phyloP scores from a whole-genome alignment of 2,113 vertebrate species.

The Chamaea fasciata region DNA sequence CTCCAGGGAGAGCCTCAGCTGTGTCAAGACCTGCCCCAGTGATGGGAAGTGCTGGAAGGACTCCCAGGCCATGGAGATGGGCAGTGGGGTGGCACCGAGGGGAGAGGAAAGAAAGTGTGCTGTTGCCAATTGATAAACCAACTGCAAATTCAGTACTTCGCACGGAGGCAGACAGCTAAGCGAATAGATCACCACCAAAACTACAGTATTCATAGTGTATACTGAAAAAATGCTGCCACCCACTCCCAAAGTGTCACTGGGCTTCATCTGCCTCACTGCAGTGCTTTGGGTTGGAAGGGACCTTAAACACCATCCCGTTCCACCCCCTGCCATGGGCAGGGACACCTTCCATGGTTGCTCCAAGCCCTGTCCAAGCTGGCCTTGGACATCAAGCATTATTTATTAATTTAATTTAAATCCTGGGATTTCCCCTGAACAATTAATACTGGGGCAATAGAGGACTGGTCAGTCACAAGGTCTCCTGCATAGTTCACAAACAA shows the following conservation, averaged over 20 bases:
- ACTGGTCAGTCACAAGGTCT: neutral
- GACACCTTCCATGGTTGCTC: neutral
- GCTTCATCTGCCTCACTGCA: neutral
- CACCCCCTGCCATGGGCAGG: neutral
- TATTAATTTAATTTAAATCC: neutral
- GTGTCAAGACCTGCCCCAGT: neutral
- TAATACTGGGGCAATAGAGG: neutral
- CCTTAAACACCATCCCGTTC: neutral
- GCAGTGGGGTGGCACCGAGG: neutral
- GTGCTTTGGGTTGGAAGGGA: neutral
- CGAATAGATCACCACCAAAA: neutral
- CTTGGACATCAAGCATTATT: neutral
- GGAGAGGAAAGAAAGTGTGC: neutral
- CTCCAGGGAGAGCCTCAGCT: neutral
- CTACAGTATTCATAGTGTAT: accelerated
- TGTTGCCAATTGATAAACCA: neutral
- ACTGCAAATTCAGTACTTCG: neutral
- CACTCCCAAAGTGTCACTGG: neutral
- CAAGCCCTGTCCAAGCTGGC: neutral
- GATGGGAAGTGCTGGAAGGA: neutral
- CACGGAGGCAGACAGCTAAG: neutral
- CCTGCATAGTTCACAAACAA: neutral
- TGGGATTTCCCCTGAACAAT: neutral
- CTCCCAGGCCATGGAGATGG: neutral
- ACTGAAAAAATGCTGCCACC: neutral